Percentiles rank a stretch among this genome's conserved stretches.
phyloP scores from a whole-genome alignment of 2,888 invertebrate species.

The Axea sp. region DNA sequence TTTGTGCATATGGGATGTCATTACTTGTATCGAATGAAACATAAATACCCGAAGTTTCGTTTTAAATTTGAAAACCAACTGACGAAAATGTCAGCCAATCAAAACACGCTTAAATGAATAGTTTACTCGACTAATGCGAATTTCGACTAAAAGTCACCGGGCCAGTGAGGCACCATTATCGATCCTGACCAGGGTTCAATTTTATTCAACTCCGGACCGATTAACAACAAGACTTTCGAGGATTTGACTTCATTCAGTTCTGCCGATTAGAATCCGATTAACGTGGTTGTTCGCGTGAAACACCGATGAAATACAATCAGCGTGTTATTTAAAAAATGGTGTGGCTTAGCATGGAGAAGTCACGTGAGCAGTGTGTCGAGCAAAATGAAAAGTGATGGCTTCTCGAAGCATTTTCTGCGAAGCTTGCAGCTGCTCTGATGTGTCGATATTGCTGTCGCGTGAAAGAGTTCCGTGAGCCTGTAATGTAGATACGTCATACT shows the following conservation, averaged over 20 bases:
- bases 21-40: no score
- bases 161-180: not conserved
- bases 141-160: not conserved
- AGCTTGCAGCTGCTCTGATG: conserved; percentile 41
- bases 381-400: conserved; percentile 58
- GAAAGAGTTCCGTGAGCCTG: conserved; percentile 34
- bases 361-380: conserved; percentile 31
- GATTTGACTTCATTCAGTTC: conserved; percentile 23
- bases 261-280: conserved; percentile 22
- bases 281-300: conserved; percentile 9
- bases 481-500: conserved; percentile 52
- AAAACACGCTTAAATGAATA: no score
- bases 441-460: conserved; percentile 55
- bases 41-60: no score
- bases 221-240: conserved; percentile 5
- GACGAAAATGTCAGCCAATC: no score
- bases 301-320: conserved; percentile 19
- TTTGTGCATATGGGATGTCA: no score
- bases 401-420: conserved; percentile 44
- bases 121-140: no score
- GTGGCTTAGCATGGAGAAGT: conserved; percentile 30
- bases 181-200: conserved; percentile 4
- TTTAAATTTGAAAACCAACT: no score
- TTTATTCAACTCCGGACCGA: conserved; percentile 14
- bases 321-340: conserved; percentile 28